Conservation (phyloP, 37 sponge, comb jelly and placozoan species). For the Tethya wilhelma region DNA sequence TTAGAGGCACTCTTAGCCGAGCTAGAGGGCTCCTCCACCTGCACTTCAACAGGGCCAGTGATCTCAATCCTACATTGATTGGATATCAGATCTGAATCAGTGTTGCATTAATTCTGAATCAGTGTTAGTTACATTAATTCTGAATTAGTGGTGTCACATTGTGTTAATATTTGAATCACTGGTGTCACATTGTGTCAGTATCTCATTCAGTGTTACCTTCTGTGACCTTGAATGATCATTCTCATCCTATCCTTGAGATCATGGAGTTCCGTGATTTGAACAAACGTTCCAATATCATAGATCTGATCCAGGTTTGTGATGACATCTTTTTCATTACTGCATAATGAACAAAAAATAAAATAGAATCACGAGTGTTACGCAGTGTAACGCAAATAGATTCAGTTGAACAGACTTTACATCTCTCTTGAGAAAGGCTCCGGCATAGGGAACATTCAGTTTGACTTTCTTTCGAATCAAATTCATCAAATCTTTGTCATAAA, state of each 20-base stretch:
- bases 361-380: neutral
- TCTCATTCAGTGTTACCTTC: constrained; percentile 51
- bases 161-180: neutral
- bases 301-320: constrained; percentile 69
- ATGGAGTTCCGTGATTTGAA: constrained; percentile 86
- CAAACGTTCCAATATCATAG: constrained; percentile 90
- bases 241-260: constrained; percentile 77
- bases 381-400: neutral
- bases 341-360: constrained; percentile 5
- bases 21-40: constrained; percentile 41
- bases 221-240: constrained; percentile 85
- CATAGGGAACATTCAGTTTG: constrained; percentile 80
- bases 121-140: neutral
- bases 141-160: neutral
- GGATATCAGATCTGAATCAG: neutral
- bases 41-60: constrained; percentile 31
- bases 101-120: neutral
- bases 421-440: constrained; percentile 94
- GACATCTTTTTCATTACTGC: constrained; percentile 57
- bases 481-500: constrained; percentile 75
- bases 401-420: constrained; percentile 80
- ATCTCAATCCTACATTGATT: constrained; percentile 54
- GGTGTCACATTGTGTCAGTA: neutral
- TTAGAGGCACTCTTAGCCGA: no score
- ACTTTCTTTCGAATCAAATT: constrained; percentile 71